Percentiles rank a stretch among this genome's conserved stretches.
phyloP scores from a whole-genome alignment of 1,140 invertebrate species.

The Watersipora subatra region DNA sequence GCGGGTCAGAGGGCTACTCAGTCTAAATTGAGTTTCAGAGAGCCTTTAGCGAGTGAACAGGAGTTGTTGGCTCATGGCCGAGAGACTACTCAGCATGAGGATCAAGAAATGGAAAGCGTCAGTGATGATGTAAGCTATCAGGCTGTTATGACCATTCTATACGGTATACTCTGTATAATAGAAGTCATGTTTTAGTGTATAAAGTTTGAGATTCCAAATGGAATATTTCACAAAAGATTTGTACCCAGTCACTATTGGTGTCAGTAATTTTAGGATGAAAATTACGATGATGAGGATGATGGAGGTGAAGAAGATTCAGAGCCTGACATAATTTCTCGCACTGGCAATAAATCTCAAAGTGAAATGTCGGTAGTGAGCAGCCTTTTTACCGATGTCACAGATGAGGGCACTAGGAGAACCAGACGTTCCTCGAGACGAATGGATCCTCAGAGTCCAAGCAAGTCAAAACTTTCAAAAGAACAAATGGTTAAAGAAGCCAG shows the following conservation, averaged over 20 bases:
- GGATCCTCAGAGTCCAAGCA: too few species aligned
- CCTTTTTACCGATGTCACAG: neutral
- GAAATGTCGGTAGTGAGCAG: neutral
- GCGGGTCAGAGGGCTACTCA: neutral
- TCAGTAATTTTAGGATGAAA: too few species aligned
- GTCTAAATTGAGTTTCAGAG: neutral
- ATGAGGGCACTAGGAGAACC: neutral
- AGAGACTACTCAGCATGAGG: neutral
- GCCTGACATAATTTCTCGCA: slow-evolving; percentile 2
- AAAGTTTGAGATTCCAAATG: too few species aligned
- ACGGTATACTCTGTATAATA: too few species aligned
- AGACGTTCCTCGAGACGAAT: neutral
- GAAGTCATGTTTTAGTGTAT: too few species aligned
- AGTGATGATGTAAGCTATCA: too few species aligned
- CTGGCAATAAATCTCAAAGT: neutral
- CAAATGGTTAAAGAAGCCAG: too few species aligned
- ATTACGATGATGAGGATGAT: slow-evolving; percentile 8
- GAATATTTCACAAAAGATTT: too few species aligned
- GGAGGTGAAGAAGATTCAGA: slow-evolving; percentile 8
- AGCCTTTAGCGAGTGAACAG: neutral
- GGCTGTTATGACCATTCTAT: too few species aligned
- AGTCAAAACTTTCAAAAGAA: too few species aligned
- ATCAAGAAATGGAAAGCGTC: too few species aligned
- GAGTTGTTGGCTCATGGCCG: neutral
- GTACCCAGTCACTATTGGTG: too few species aligned